These are phyloP conservation scores for Tridacna crocea DNA, from an alignment of 2,888 invertebrate genomes.

Conservation along the genomic window DNA sequence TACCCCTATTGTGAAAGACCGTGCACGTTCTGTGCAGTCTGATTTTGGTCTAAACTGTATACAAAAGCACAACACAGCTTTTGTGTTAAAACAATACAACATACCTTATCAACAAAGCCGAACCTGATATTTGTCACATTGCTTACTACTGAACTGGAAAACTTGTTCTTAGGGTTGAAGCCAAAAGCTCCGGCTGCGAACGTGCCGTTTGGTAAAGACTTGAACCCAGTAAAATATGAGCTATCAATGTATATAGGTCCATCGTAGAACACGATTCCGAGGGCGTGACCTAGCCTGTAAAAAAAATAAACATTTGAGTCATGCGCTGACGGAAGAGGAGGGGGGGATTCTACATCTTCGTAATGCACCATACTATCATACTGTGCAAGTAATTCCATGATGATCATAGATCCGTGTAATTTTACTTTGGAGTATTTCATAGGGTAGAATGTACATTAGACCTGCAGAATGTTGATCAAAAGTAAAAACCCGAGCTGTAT, in stretches of 20 bases:
- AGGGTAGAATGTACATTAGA: too few species aligned
- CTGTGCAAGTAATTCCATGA: too few species aligned
- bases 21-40: too few species aligned
- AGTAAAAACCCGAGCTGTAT: too few species aligned
- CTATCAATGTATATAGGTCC: slow-evolving; percentile 42
- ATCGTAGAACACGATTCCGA: slow-evolving; percentile 47
- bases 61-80: too few species aligned
- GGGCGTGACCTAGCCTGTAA: slow-evolving; percentile 38
- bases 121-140: slow-evolving; percentile 42
- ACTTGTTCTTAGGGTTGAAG: slow-evolving; percentile 37
- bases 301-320: background rate
- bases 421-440: too few species aligned
- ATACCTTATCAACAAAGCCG: slow-evolving; percentile 49
- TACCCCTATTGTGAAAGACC: too few species aligned
- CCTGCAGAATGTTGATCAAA: too few species aligned
- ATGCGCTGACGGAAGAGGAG: background rate
- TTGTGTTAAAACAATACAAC: background rate
- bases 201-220: slow-evolving; percentile 8
- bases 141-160: slow-evolving; percentile 38
- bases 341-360: too few species aligned
- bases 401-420: too few species aligned
- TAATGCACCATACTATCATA: too few species aligned
- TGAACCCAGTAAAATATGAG: slow-evolving; percentile 45
- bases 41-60: too few species aligned
- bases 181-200: slow-evolving; percentile 41